Conservation (phyloP, 2,797 vertebrate species). For the Hypotaenidia okinawae region DNA sequence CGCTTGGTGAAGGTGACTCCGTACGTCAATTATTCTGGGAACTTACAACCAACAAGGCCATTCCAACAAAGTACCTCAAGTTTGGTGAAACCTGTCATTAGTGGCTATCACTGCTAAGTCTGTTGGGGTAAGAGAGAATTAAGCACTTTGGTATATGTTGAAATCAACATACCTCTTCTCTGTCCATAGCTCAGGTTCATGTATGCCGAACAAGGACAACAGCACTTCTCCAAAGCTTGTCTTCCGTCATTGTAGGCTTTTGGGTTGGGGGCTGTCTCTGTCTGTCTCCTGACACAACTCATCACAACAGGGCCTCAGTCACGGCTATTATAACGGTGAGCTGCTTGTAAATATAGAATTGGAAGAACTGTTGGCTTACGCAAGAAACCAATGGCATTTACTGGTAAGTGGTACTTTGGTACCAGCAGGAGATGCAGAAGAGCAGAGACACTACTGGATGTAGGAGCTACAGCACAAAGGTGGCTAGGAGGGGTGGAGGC, state of each 20-base stretch:
- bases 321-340: neutral
- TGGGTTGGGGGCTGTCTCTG: neutral
- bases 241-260: neutral
- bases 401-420: neutral
- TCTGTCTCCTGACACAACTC: neutral
- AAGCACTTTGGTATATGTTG: rapidly evolving
- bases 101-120: neutral
- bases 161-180: neutral
- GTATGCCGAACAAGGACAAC: neutral
- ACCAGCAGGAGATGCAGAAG: neutral
- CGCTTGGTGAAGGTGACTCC: neutral
- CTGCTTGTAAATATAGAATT: neutral
- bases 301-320: neutral
- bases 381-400: neutral
- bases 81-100: neutral
- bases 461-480: neutral
- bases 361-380: neutral
- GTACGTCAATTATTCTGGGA: neutral
- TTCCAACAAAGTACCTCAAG: neutral
- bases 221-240: neutral
- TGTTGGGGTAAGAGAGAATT: neutral
- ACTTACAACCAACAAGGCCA: rapidly evolving
- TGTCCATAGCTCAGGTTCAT: neutral
- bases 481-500: neutral
- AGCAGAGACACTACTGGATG: neutral